phyloP scores from a whole-genome alignment of 2,888 invertebrate genomes.

The Diarsia rubi region DNA sequence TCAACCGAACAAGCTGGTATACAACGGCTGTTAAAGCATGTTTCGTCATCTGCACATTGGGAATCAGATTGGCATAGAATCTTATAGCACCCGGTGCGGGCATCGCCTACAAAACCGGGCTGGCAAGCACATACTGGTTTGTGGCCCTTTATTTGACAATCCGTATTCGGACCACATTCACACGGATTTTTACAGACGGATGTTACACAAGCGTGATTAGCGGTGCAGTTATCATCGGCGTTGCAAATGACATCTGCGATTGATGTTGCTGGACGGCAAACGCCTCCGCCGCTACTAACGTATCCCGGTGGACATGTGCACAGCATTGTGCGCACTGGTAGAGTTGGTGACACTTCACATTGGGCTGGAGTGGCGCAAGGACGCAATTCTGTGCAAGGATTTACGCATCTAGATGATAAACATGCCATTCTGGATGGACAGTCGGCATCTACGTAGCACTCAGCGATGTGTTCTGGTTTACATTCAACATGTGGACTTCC shows the following conservation, averaged over 20 bases:
- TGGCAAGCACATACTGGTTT: conserved; percentile 97
- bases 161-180: conserved; percentile 95
- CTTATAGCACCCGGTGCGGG: conserved; percentile 95
- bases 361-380: conserved; percentile 95
- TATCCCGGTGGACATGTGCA: conserved; percentile 97
- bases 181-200: conserved; percentile 96
- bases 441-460: conserved; percentile 95
- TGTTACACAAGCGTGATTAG: conserved; percentile 95
- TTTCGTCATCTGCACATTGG: conserved; percentile 95
- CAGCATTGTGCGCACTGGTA: conserved; percentile 96
- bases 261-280: conserved; percentile 94
- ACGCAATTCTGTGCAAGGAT: conserved; percentile 94
- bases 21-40: conserved; percentile 96
- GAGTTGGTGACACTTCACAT: conserved; percentile 95
- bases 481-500: conserved; percentile 97
- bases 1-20: conserved; percentile 95
- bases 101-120: conserved; percentile 96
- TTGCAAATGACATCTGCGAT: conserved; percentile 92
- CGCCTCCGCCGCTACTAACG: conserved; percentile 95
- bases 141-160: conserved; percentile 96
- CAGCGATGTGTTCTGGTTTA: conserved; percentile 93
- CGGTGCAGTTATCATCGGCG: conserved; percentile 94
- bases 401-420: conserved; percentile 95
- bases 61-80: conserved; percentile 94
- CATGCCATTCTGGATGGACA: conserved; percentile 96